A percentile compares a stretch with the other conserved stretches of the same genome.
Evolutionary conservation across 2,797 vertebrate species (phyloP).

Genomic region (Fringilla coelebs): DNA sequence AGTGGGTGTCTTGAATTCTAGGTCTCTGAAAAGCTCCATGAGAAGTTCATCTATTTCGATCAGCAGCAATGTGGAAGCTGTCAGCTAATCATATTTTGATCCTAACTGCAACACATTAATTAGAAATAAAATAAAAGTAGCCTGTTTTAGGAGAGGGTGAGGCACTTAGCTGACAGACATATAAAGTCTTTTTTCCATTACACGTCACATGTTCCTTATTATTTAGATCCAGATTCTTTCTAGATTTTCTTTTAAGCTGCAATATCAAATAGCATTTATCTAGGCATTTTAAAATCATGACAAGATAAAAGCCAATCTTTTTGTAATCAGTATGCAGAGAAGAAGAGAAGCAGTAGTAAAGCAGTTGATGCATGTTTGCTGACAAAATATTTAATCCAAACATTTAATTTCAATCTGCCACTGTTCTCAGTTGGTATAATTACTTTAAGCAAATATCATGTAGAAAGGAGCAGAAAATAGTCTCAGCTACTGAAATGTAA

Average conservation of each 20-base stretch:
- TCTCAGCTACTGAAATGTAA: slow-evolving; percentile 71
- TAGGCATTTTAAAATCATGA: slow-evolving; percentile 71
- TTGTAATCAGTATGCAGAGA: slow-evolving; percentile 81
- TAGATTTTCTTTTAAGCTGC: slow-evolving; percentile 27
- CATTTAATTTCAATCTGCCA: slow-evolving; percentile 85
- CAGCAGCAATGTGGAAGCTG: background rate
- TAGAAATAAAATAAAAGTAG: slow-evolving; percentile 21
- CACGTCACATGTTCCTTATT: background rate
- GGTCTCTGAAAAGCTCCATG: background rate
- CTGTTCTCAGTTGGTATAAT: slow-evolving; percentile 83
- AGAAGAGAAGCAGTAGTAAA: slow-evolving; percentile 71
- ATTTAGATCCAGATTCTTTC: slow-evolving; percentile 22
- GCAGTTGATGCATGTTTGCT: slow-evolving; percentile 82
- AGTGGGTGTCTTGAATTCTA: background rate
- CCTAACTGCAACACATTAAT: background rate
- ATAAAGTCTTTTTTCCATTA: background rate
- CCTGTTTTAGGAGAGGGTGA: background rate
- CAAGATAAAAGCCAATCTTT: slow-evolving; percentile 73
- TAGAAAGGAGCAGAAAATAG: slow-evolving; percentile 71
- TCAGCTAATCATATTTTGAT: slow-evolving; percentile 21
- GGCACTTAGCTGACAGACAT: background rate
- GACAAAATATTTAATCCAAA: slow-evolving; percentile 86
- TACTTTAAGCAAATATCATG: slow-evolving; percentile 79
- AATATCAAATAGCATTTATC: slow-evolving; percentile 69
- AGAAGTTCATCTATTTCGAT: slow-evolving; percentile 25